phyloP scores from a whole-genome alignment of 2,113 vertebrate genomes.

The Cacatua alba region DNA sequence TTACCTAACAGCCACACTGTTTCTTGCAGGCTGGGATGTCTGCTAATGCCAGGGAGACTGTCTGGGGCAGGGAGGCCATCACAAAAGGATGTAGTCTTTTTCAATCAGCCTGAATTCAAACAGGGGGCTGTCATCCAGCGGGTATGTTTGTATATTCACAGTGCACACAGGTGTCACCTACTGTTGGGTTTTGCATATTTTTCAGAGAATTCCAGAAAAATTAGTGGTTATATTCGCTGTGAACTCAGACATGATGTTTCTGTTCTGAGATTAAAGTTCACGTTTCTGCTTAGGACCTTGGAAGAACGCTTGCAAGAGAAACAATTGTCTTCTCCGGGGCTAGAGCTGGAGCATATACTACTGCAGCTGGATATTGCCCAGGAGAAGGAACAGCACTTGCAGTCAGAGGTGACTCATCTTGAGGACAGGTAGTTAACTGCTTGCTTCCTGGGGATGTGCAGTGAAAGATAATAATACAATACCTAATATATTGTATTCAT shows the following conservation, averaged over 20 bases:
- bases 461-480: background rate
- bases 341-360: constrained; percentile 73
- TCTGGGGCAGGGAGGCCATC: background rate
- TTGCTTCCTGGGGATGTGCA: background rate
- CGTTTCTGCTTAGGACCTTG: constrained; percentile 72
- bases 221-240: background rate
- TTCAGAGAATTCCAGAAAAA: background rate
- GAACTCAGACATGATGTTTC: background rate
- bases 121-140: background rate
- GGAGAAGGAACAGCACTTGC: constrained; percentile 80
- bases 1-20: background rate
- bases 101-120: background rate
- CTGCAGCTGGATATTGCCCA: constrained; percentile 76
- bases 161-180: background rate
- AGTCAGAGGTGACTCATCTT: constrained; percentile 80
- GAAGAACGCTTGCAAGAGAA: constrained; percentile 77
- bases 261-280: background rate
- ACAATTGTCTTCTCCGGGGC: background rate
- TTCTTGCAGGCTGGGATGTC: background rate
- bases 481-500: background rate
- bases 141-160: background rate
- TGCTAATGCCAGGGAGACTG: background rate
- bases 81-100: background rate
- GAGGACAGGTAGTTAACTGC: constrained; percentile 80
- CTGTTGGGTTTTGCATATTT: background rate